Evolutionary conservation across 2,113 vertebrate genomes (phyloP), one percentile per base, ranked within the genome.

Genomic region (Cisticola juncidis): DNA sequence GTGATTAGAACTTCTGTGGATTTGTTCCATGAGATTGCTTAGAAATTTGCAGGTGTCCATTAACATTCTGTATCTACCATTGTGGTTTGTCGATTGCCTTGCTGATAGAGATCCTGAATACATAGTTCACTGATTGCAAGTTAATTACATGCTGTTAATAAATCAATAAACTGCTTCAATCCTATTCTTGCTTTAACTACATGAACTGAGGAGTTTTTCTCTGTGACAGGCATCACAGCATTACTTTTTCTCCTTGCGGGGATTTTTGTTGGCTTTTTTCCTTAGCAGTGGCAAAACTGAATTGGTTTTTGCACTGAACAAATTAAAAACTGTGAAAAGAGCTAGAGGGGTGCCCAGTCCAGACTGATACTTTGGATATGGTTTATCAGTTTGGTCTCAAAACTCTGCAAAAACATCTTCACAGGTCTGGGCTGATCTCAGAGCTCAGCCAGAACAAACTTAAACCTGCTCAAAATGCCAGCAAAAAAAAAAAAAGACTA

Each of bases 61-160:
- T 95, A 88, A 44, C 64, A 70, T 86, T 91, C 73, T 83, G 64
- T 25, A 9, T 66, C 64, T 62, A 14, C 14, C 45, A 25, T 44
- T 80, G 88, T 54, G 35, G 45, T 90, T 88, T 94, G 68, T 66
- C 6, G 0, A 73, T 81, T 88, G 72, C 40, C 51, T 84, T 66
- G 60, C 82, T 93, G 92, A 73, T 86, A 64, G 60, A 45, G 72
- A 70, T 86, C 83, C 64, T 92, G 88, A 92, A 96, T 94, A 56
- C 53, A 93, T 93, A 93, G 86, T 78, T 92, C 38, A 65, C 83
- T 91, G 83, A 88, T 84, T 90, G 56, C 72, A 66, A 93, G 80
- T 93, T 97, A 96, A 94, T 94, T 96, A 88, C 88, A 78, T 51
- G 91, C 64, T 95, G 80, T 90, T 95, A 94, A 95, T 91, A 93